These are phyloP conservation scores for Chloroceryle aenea DNA, from an alignment of 2,113 vertebrate genomes.

Conservation along the genomic window DNA sequence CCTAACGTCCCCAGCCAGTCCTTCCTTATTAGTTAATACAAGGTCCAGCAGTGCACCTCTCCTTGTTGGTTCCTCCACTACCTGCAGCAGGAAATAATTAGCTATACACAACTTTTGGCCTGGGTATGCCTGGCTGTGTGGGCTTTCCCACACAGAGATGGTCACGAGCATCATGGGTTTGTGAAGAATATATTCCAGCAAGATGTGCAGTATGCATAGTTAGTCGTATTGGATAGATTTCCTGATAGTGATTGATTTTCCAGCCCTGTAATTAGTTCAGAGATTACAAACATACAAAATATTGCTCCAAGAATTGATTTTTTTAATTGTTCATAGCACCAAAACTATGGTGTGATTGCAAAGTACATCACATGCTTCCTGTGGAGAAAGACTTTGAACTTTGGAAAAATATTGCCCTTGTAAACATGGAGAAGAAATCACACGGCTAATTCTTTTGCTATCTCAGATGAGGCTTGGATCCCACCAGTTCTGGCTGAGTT, in stretches of 20 bases:
- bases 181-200: background rate
- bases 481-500: background rate
- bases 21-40: no score
- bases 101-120: no score
- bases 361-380: background rate
- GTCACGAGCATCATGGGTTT: background rate
- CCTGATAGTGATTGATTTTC: conserved; percentile 45
- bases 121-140: no score
- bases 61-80: no score
- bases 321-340: conserved; percentile 9
- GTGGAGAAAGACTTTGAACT: conserved; percentile 36
- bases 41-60: no score
- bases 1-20: no score
- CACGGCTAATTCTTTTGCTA: accelerated
- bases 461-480: background rate
- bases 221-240: background rate
- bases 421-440: background rate
- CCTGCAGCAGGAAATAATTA: no score
- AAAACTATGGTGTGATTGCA: background rate
- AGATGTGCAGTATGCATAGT: background rate
- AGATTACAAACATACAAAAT: conserved; percentile 49
- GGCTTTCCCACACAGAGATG: background rate
- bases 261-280: conserved; percentile 42
- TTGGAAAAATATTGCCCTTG: background rate
- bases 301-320: conserved; percentile 27